A percentile compares a stretch with the other conserved stretches of the same genome.
Evolutionary conservation across 2,113 vertebrate species (phyloP).

Genomic region (Rousettus leschenaultii): DNA sequence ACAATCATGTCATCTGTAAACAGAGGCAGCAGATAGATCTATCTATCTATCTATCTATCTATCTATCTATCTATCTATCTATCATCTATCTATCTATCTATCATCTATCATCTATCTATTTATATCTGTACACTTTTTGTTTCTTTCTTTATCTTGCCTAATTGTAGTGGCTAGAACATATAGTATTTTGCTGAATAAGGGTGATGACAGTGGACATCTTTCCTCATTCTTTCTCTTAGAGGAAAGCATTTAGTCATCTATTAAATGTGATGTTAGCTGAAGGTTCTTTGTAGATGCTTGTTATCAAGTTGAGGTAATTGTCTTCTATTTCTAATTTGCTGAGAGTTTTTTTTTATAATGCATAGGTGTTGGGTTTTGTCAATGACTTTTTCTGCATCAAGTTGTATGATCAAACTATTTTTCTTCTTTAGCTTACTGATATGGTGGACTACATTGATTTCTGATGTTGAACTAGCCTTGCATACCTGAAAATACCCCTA

Average conservation of each 20-base stretch:
- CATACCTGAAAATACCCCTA: neutral
- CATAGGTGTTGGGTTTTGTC: neutral
- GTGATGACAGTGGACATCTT: neutral
- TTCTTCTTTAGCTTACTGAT: neutral
- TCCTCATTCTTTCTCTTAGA: neutral
- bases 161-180: neutral
- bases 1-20: neutral
- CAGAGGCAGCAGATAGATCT: neutral
- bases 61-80: too few species aligned
- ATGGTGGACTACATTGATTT: neutral
- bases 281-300: neutral
- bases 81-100: neutral
- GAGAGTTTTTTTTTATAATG: neutral
- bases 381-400: neutral
- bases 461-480: constrained; percentile 6
- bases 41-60: neutral
- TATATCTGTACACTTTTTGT: neutral
- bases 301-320: neutral
- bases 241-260: neutral
- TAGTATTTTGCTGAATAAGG: neutral
- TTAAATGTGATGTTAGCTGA: neutral
- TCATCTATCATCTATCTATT: neutral
- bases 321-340: neutral
- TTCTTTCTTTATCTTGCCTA: constrained; percentile 14
- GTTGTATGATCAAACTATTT: neutral